Evolutionary conservation across 2,888 invertebrate genomes (phyloP), one percentile per base, ranked within the genome.

Genomic region (Strigamia crassipes): DNA sequence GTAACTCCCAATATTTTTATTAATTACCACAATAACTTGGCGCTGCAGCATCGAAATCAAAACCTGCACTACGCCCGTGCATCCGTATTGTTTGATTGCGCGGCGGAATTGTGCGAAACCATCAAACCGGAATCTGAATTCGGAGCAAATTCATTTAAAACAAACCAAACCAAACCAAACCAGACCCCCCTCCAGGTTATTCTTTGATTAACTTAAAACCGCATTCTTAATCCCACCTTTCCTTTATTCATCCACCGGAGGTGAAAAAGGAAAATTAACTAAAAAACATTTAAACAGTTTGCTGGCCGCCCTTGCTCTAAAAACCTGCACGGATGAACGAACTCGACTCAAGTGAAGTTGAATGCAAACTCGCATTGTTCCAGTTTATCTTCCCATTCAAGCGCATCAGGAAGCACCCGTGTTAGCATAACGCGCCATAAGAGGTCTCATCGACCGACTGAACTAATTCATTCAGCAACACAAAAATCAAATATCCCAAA

Each of bases 301-400:
- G 73, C 73, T 73, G 73, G 73, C 73, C 73, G 73, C 73, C 73
- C 73, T 73, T 27, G 73, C 73, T 73, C 73, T 73, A 73, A 27
- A 73, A 73, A 73, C 73, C 31, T 73, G 27, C 31, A 27, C 61
- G 31, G 73, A 73, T 73, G 73, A 73, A 73, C 31, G 73, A 73
- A 73, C 73, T 73, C 27, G 31, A 73, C 23, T 73, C 15, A 73
- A 73, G 73, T 73, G 73, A 73, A 73, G 73, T 73, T 73, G 27
- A 73, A 73, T 27, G 73, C 27, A 31, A 31, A 73, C 23, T 31
- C 23, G n/a, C 18, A 73, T 73, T 73, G 73, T 73, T 73, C 73
- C 31, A 73, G 73, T 73, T 73, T 73, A 31, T 15, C 31, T 8
- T 66, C 18, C 15, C 61, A n/a, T n/a, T 23, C 61, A 66, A 46